A percentile compares a stretch with the other conserved stretches of the same genome.
phyloP scores from a whole-genome alignment of 2,797 vertebrate genomes.

The Carapus acus region DNA sequence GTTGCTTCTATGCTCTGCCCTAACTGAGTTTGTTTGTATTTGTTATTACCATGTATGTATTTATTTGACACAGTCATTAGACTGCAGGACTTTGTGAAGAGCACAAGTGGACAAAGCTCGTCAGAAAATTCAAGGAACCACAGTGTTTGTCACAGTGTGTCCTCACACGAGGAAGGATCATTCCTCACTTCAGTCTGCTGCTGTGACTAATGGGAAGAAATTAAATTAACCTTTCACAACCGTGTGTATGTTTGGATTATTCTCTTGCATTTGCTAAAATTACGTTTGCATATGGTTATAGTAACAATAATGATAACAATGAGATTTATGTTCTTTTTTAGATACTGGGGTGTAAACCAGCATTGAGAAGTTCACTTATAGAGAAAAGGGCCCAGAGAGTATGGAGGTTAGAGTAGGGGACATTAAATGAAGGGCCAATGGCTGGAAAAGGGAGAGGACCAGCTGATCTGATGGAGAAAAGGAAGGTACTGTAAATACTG shows the following conservation, averaged over 20 bases:
- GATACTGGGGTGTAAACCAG: too few relatives aligned
- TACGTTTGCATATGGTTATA: too few relatives aligned
- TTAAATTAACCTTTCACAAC: slow-evolving; percentile 60
- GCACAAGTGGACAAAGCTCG: slow-evolving; percentile 23
- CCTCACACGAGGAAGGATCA: slow-evolving; percentile 33
- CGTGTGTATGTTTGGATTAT: not conserved
- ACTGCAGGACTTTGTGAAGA: slow-evolving; percentile 29
- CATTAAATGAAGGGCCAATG: too few relatives aligned
- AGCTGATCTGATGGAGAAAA: too few relatives aligned
- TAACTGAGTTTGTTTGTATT: slow-evolving; percentile 44
- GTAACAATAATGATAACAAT: too few relatives aligned
- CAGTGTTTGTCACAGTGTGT: slow-evolving; percentile 30
- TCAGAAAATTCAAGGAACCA: slow-evolving; percentile 16
- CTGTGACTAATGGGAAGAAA: slow-evolving; percentile 46
- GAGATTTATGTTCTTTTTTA: not conserved
- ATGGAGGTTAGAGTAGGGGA: too few relatives aligned
- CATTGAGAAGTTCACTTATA: too few relatives aligned
- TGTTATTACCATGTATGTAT: slow-evolving; percentile 58
- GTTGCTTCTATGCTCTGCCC: slow-evolving; percentile 43
- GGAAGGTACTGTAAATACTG: too few relatives aligned
- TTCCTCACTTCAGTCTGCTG: slow-evolving; percentile 34
- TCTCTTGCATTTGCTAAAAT: not conserved
- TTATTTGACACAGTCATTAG: slow-evolving; percentile 64
- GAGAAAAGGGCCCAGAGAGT: too few relatives aligned
- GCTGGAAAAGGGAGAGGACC: too few relatives aligned